phyloP scores from a whole-genome alignment of 2,888 invertebrate genomes.

The Copidosoma aretas region DNA sequence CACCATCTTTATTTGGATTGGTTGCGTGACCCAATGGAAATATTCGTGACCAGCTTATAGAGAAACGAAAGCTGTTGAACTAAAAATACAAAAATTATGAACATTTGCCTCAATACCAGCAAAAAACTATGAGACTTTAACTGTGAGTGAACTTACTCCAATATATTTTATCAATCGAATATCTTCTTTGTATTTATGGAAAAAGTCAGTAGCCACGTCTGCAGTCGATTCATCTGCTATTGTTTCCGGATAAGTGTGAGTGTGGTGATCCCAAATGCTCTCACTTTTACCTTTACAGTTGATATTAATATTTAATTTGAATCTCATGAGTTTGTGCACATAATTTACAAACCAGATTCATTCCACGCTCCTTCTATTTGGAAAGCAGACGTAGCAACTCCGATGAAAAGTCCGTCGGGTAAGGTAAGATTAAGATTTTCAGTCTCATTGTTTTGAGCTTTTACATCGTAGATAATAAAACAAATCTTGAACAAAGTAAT shows the following conservation, averaged over 20 bases:
- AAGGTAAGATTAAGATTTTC: background rate
- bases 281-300: conserved; percentile 67
- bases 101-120: background rate
- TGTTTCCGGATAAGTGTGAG: conserved; percentile 65
- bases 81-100: background rate
- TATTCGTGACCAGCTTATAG: conserved; percentile 64
- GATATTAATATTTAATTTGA: background rate
- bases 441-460: background rate
- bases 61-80: conserved; percentile 60
- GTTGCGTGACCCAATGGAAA: conserved; percentile 62
- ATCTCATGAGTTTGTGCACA: background rate
- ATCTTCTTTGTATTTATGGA: conserved; percentile 69
- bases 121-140: background rate
- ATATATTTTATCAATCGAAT: conserved; percentile 41
- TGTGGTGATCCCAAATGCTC: conserved; percentile 70
- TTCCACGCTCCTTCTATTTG: conserved; percentile 22
- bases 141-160: conserved; percentile 37
- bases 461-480: too few species aligned
- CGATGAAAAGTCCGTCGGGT: conserved; percentile 57
- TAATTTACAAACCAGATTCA: background rate
- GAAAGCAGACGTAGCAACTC: background rate
- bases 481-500: too few species aligned
- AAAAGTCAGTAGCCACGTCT: conserved; percentile 75
- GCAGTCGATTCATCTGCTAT: conserved; percentile 68
- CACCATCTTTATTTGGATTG: conserved; percentile 57